Percentiles rank a stretch among this genome's conserved stretches.
Evolutionary conservation across 2,888 invertebrate genomes (phyloP).

Genomic region (Schizaphis graminum): DNA sequence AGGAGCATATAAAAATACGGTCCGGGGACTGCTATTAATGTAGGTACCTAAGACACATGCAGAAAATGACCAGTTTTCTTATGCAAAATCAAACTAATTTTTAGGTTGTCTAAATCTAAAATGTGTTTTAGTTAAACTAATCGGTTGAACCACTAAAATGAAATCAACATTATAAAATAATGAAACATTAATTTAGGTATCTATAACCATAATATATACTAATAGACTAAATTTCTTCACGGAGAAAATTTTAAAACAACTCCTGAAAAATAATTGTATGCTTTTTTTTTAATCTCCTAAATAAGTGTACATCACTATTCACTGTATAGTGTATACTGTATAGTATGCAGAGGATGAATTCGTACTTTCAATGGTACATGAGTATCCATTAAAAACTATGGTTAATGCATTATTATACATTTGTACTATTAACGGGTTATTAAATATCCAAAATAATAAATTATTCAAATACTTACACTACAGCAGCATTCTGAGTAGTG

Average conservation of each 20-base stretch:
- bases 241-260: not conserved
- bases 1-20: not conserved
- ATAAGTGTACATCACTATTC: not conserved
- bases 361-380: not conserved
- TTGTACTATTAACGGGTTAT: not conserved
- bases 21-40: not conserved
- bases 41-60: not conserved
- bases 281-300: not conserved
- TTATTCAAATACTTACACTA: not conserved
- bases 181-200: not conserved
- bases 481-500: not conserved
- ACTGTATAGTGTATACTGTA: too few relatives aligned
- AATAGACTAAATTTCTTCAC: not conserved
- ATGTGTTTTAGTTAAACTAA: not conserved
- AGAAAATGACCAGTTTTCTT: not conserved
- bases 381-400: not conserved
- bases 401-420: not conserved
- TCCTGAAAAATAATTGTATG: not conserved
- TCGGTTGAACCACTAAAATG: not conserved
- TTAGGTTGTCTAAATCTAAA: not conserved
- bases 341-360: not conserved
- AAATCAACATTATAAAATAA: not conserved
- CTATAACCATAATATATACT: not conserved
- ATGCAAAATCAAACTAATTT: not conserved
- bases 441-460: not conserved